Base-by-base conservation (phyloP, 1,140 invertebrate genomes). In the Cepaea nemoralis region DNA sequence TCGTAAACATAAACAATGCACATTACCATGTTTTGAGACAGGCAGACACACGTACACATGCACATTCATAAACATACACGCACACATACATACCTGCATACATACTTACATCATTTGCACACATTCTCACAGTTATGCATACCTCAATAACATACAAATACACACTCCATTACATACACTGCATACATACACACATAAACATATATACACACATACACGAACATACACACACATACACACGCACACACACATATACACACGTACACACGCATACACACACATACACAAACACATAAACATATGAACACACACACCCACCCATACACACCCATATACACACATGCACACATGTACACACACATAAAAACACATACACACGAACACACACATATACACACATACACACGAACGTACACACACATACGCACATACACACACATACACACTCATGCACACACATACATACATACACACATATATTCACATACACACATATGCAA, bases 341-440 rank as follows among this genome's bases (percentile, higher is more conserved):
- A 71, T 71, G 37, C 37, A 71, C 37, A 71, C 37, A 71, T 71
- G 37, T n/a, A 39, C 37, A 71, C 37, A 71, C 37, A 71, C 37
- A 71, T 71, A 71, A 10, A 71, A 35, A 71, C n/a, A 71, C 35
- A 39, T 40, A 71, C 35, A 71, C n/a, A 71, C 35, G 37, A 14
- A 71, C 35, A 71, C n/a, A 71, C 35, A 71, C n/a, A 39, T 35
- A 71, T 40, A 71, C 35, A 71, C n/a, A 71, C 35, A 71, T 40
- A 71, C 35, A 39, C n/a, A 71, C 35, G 37, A 14, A 71, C 35
- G 37, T 40, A 71, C 35, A 71, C n/a, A 71, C 35, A 71, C n/a
- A 71, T 35, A 71, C n/a, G 37, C 35, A 71, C n/a, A 71, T 35
- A 71, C n/a, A 71, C 35, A 71, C n/a, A 71, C 35, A 71, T 40